Evolutionary conservation across 2,113 vertebrate species (phyloP), one percentile per base, ranked within the genome.

Genomic region (Pseudorasbora parva): DNA sequence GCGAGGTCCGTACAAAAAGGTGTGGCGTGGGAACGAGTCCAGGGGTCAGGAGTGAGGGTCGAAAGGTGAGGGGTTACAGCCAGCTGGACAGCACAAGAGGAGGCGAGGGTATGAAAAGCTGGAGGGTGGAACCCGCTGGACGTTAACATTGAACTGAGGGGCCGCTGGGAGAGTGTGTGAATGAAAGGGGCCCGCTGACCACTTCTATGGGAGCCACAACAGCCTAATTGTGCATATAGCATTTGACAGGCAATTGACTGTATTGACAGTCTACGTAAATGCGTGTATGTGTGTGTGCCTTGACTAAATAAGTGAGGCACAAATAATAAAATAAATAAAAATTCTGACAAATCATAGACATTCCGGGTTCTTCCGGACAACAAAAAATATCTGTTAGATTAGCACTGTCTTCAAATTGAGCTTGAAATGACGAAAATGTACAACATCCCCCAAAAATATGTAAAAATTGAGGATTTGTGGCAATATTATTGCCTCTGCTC

Each of bases 81-180:
- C 94, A 95, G 93, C 94, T 94, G 94, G 93, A 94, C 94, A 93
- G 91, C 93, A 94, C 91, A 93, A 93, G 94, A 92, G 91, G 88
- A 93, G 93, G 91, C 83, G 86, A 78, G 91, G 94, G 93, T 95
- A 93, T 94, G 93, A 94, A 95, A 94, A 93, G 88, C 85, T 91
- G 91, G 91, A 90, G 89, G 92, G 90, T 88, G 93, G 93, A 93
- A 91, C 89, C 87, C 72, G 43, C 89, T 92, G 93, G 93, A 93
- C 89, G 59, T 92, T 94, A 94, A 94, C 94, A 94, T 94, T 95
- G 94, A 95, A 94, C 94, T 85, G 93, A 85, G 86, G 75, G 84
- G 57, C 59, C 86, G 88, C 89, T 91, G 79, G 91, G 90, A 90
- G 86, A 25, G 49, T 73, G 77, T 47, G 83, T 74, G 76, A 73